Percentiles rank a stretch among this genome's conserved stretches.
phyloP scores from a whole-genome alignment of 2,888 invertebrate species.

The Dolichomitus sp. region DNA sequence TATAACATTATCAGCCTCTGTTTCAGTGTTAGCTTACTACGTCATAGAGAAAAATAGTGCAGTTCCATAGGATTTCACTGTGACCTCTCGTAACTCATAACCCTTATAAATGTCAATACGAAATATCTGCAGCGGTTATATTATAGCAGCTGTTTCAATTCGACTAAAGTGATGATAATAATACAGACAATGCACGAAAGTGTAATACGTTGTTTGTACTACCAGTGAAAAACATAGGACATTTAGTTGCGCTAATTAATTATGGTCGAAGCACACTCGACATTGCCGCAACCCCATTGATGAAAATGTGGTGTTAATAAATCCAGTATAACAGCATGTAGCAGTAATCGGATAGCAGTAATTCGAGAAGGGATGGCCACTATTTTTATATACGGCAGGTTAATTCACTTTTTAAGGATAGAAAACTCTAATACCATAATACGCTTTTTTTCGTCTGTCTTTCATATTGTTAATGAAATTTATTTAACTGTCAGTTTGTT shows the following conservation, averaged over 20 bases:
- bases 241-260: constrained; percentile 49
- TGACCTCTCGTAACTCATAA: constrained; percentile 8
- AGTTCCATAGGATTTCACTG: constrained; percentile 4
- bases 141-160: neutral
- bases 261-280: constrained; percentile 28
- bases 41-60: constrained; percentile 20
- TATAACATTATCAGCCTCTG: neutral
- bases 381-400: neutral
- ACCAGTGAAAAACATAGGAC: neutral
- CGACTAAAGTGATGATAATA: constrained; percentile 31
- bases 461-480: neutral
- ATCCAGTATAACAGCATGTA: neutral
- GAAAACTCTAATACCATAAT: neutral
- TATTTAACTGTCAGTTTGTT: neutral
- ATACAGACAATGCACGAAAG: constrained; percentile 5
- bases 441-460: neutral
- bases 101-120: neutral
- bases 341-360: neutral
- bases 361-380: neutral
- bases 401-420: neutral
- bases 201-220: neutral
- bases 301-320: constrained; percentile 55
- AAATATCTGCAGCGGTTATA: neutral
- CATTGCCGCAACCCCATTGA: constrained; percentile 52
- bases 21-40: neutral